Evolutionary conservation across 1,140 invertebrate species (phyloP), one percentile per base, ranked within the genome.

Genomic region (Arion vulgaris): DNA sequence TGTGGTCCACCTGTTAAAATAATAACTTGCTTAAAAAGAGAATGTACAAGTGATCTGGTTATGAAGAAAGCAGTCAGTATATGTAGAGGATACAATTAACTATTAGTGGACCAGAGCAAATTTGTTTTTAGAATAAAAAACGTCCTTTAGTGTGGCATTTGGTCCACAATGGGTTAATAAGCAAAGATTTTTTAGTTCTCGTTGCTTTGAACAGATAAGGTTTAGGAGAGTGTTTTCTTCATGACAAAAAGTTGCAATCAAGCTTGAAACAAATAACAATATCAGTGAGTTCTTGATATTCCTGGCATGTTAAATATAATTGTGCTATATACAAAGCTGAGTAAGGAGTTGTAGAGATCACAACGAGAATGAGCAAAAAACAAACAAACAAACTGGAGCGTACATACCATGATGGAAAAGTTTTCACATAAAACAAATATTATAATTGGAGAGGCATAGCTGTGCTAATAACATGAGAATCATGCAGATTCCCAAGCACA

Each of bases 281-380:
- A 23, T 23, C 15, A n/a, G 53, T n/a, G 26, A 49, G 9, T 19
- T 49, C 19, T 49, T 19, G 9, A 9, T 23, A 19, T n/a, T 57
- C 19, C 53, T 57, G 2, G 5, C 41, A 45, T 15, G 53, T 57
- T 57, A 57, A 57, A 57, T 57, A 57, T 57, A n/a, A 23, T 23
- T n/a, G 23, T 45, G 53, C 53, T 57, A 57, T 57, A 19, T 57
- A 57, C 53, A 57, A 57, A 57, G 53, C 53, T 57, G 53, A 57
- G 53, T 57, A 23, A 19, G n/a, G 1, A 57, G 53, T 45, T 5
- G 41, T 57, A 57, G 53, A 57, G 53, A 57, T 57, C 53, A 57
- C 53, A 57, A 57, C 9, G 23, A n/a, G 53, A 19, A 57, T 57
- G 53, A 57, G 53, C 53, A 57, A 57, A 57, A 57, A 19, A 5